Evolutionary conservation across 92 coral and sea anemone genomes (phyloP).

Genomic region (Actinernus sp.): DNA sequence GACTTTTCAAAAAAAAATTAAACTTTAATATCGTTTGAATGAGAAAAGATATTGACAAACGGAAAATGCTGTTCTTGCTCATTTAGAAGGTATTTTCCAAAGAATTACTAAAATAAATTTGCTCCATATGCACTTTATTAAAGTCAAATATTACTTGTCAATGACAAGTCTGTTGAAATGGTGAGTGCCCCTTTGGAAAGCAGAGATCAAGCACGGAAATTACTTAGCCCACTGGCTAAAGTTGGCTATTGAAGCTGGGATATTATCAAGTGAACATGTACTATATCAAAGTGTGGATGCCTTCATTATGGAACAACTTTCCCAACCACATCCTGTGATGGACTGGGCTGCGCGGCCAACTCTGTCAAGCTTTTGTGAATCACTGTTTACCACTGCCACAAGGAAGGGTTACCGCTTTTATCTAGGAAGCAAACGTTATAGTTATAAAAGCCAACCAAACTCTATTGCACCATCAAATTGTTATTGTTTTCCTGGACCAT

Average conservation of each 20-base stretch:
- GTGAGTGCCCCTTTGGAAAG: no score
- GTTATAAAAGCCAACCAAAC: slow-evolving; percentile 12
- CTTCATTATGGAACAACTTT: slow-evolving; percentile 28
- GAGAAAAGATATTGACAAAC: no score
- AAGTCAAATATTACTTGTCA: no score
- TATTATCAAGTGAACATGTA: slow-evolving; percentile 13
- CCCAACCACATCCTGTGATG: slow-evolving; percentile 22
- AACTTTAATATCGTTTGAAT: no score
- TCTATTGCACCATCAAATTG: slow-evolving; percentile 14
- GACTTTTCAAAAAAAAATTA: no score
- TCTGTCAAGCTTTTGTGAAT: slow-evolving; percentile 34
- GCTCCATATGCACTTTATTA: no score
- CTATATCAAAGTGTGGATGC: slow-evolving; percentile 29
- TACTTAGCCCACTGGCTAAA: slow-evolving; percentile 34
- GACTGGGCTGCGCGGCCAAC: slow-evolving; percentile 34
- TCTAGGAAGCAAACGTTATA: slow-evolving; percentile 26
- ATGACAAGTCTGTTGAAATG: no score
- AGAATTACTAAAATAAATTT: no score
- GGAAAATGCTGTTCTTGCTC: no score
- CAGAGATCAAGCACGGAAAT: slow-evolving; percentile 19
- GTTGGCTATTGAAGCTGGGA: slow-evolving; percentile 23
- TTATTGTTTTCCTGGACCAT: no score
- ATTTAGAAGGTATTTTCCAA: no score
- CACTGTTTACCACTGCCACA: slow-evolving; percentile 15
- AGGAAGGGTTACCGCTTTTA: slow-evolving; percentile 24